phyloP scores from a whole-genome alignment of 2,113 vertebrate species.

The Piaya cayana region DNA sequence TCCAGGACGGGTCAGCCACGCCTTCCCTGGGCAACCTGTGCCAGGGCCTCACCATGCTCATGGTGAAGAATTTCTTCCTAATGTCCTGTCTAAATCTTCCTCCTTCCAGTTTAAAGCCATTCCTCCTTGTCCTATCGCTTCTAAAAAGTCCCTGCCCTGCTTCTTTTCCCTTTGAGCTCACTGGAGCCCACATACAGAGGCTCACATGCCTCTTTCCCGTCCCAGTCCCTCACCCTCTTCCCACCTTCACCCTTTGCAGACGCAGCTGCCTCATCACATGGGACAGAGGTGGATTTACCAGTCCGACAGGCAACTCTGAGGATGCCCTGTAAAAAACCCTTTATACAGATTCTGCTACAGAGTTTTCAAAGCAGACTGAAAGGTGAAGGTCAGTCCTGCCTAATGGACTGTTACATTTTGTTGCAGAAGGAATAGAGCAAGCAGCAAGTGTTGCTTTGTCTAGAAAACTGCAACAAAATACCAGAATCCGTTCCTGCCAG shows the following conservation, averaged over 20 bases:
- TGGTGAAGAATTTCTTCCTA: too few relatives aligned
- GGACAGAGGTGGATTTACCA: not conserved
- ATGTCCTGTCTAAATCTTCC: too few relatives aligned
- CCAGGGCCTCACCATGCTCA: too few relatives aligned
- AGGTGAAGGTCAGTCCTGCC: not conserved
- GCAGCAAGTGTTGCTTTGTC: not conserved
- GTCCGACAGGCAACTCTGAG: not conserved
- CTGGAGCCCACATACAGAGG: too few relatives aligned
- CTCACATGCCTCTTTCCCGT: too few relatives aligned
- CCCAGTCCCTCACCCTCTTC: not conserved
- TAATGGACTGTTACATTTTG: too few relatives aligned
- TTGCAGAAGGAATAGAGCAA: not conserved
- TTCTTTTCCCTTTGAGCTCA: too few relatives aligned
- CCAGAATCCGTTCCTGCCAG: not conserved
- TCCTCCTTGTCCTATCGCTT: too few relatives aligned
- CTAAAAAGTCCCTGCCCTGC: too few relatives aligned
- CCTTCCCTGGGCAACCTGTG: too few relatives aligned
- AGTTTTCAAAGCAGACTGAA: not conserved
- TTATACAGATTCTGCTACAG: not conserved
- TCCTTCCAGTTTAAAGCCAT: too few relatives aligned
- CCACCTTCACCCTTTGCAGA: not conserved
- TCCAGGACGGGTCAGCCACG: too few relatives aligned
- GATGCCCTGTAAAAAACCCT: not conserved
- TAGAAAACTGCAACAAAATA: not conserved
- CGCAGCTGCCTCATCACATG: accelerated